Evolutionary conservation across 92 coral and sea anemone genomes (phyloP), one percentile per base, ranked within the genome.

Genomic region (Anthopleura xanthogrammica): DNA sequence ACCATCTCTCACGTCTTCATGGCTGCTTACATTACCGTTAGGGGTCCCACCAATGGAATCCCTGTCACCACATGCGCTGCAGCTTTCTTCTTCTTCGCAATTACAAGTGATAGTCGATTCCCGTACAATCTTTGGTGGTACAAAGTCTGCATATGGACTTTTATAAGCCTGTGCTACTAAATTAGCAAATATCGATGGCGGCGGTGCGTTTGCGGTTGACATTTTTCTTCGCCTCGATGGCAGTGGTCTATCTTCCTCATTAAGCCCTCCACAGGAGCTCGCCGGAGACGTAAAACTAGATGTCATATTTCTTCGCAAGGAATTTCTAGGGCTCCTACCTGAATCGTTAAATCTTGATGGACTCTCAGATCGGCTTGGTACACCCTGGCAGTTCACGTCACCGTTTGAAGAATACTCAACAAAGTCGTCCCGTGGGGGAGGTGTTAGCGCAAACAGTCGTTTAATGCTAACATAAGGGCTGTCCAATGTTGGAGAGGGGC

Each of bases 81-180:
- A 90, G 73, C 82, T 90, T 42, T 90, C 90, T 39, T 78, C 77
- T 46, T 90, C 90, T 16, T 72, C 86, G 41, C 94, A 91, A 65
- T 86, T 85, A 62, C 93, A 93, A 9, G 86, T 91, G 62, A 93
- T 91, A 24, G 93, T 62, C 19, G 97, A 91, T 66, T 93, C 97
- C 14, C 97, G 92, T 60, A 91, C 64, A 52, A 78, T 84, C 41
- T 60, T 60, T 22, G 95, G 95, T 52, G 97, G 97, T 10, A 91
- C 95, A 72, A 93, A 93, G 57, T 93, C 97, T 68, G 91, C 90
- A 56, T 93, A 93, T 19, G 97, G 97, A 77, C 87, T 93, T 50
- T 87, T 90, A 23, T 46, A 77, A 3, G 88, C 95, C 72, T 93
- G 86, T 7, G 90, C 82, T 41, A 93, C 91, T 39, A 93, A 87